A percentile compares a stretch with the other conserved stretches of the same genome.
Evolutionary conservation across 2,888 invertebrate genomes (phyloP).

Genomic region (Glyphotaelius pellucidus): DNA sequence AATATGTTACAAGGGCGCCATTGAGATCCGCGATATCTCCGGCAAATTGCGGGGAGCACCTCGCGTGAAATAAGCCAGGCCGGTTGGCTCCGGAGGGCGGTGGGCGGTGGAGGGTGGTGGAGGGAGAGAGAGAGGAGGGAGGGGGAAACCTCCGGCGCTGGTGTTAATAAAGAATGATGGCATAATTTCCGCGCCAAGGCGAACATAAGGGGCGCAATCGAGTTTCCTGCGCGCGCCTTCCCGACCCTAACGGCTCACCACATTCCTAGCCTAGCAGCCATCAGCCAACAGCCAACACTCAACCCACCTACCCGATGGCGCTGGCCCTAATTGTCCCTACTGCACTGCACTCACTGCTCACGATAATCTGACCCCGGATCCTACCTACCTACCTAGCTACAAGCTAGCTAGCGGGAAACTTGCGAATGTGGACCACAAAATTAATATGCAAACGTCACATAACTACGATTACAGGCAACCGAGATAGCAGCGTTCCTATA

Average conservation of each 20-base stretch:
- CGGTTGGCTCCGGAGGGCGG: background rate
- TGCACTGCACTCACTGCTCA: background rate
- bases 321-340: background rate
- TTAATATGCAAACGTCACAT: background rate
- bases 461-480: background rate
- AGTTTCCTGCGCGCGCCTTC: constrained; percentile 20
- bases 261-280: background rate
- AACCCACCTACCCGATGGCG: background rate
- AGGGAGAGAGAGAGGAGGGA: background rate
- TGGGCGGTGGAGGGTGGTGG: background rate
- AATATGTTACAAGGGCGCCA: background rate
- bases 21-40: constrained; percentile 2
- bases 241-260: background rate
- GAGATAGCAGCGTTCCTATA: background rate
- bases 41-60: constrained; percentile 12
- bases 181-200: constrained; percentile 26
- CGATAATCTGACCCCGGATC: background rate
- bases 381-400: background rate
- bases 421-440: background rate
- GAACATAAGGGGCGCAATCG: constrained; percentile 11
- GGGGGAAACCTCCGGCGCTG: constrained; percentile 14
- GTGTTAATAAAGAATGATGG: constrained; percentile 42
- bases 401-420: background rate
- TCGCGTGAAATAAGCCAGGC: constrained; percentile 29
- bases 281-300: no score